Evolutionary conservation across 2,113 vertebrate species (phyloP).

Genomic region (Tursiops truncatus): DNA sequence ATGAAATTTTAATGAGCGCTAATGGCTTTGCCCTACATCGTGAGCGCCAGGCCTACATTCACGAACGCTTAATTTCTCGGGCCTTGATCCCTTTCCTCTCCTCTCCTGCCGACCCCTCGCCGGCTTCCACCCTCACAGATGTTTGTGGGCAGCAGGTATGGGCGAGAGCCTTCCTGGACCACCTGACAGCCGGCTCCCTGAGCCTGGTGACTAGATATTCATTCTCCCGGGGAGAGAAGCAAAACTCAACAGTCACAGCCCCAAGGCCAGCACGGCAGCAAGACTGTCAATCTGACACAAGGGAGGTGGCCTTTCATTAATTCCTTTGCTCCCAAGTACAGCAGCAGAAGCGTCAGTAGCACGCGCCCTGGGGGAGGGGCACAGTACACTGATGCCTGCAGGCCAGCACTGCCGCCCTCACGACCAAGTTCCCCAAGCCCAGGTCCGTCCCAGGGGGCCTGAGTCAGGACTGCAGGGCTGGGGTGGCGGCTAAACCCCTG

Average conservation of each 20-base stretch:
- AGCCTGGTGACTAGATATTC: conserved; percentile 41
- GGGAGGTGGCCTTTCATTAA: neutral
- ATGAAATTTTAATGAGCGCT: conserved; percentile 89
- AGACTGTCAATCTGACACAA: neutral
- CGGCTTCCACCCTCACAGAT: conserved; percentile 37
- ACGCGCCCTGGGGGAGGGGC: accelerated
- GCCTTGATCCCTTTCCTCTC: conserved; percentile 80
- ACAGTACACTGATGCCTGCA: accelerated
- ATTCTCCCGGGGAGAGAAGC: conserved; percentile 52
- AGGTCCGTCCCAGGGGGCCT: neutral
- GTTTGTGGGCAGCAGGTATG: neutral
- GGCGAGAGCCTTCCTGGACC: neutral
- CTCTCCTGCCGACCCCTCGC: neutral
- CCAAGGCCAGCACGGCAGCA: neutral
- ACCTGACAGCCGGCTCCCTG: conserved; percentile 51
- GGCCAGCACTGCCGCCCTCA: no score
- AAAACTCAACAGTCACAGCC: neutral
- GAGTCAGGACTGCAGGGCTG: accelerated
- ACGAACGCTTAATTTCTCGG: conserved; percentile 87
- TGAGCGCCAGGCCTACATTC: conserved; percentile 80
- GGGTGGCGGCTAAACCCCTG: conserved; percentile 33
- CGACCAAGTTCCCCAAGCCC: neutral
- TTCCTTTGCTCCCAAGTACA: neutral
- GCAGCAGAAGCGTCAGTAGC: neutral
- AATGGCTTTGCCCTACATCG: conserved; percentile 88